A percentile compares a stretch with the other conserved stretches of the same genome.
These are phyloP conservation scores for Drosophila carrolli DNA, from an alignment of 1,140 invertebrate genomes.

Conservation along the genomic window DNA sequence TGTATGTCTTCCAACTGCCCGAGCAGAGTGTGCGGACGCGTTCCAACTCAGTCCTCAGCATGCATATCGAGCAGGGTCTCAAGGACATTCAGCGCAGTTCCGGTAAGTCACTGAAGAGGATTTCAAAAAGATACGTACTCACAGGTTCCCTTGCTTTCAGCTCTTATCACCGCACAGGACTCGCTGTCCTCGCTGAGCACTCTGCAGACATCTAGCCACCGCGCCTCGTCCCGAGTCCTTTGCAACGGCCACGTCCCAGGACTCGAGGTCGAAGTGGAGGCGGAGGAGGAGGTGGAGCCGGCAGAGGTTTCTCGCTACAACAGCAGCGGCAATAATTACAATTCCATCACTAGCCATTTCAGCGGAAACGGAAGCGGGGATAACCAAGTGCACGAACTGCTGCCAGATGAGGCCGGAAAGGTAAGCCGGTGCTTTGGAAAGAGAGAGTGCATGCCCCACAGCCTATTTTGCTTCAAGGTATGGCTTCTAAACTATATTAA, in stretches of 20 bases:
- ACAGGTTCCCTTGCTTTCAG: conserved; percentile 5
- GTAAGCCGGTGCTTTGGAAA: conserved; percentile 88
- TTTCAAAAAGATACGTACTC: too few species aligned
- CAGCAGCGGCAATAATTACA: conserved; percentile 40
- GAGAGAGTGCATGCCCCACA: conserved; percentile 89
- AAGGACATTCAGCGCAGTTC: conserved; percentile 83
- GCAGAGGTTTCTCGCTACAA: conserved; percentile 16
- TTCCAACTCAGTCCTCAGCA: conserved; percentile 73
- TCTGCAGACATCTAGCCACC: conserved; percentile 58
- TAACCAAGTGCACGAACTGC: conserved; percentile 67
- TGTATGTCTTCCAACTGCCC: conserved; percentile 84
- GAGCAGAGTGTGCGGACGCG: conserved; percentile 64
- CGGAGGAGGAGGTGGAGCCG: conserved; percentile 43
- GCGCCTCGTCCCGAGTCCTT: conserved; percentile 49
- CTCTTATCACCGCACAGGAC: conserved; percentile 66
- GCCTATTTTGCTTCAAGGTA: conserved; percentile 92
- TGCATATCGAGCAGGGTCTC: conserved; percentile 80
- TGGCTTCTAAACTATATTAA: conserved; percentile 84
- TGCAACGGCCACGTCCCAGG: conserved; percentile 63
- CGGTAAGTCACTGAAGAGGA: conserved; percentile 35
- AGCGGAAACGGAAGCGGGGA: conserved; percentile 34
- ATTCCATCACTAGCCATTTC: conserved; percentile 24
- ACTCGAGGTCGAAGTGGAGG: conserved; percentile 45
- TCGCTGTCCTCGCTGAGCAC: conserved; percentile 69
- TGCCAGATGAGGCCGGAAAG: conserved; percentile 85